Percentiles rank a stretch among this genome's conserved stretches.
Conservation (phyloP, 2,113 vertebrate genomes). For the Archilochus colubris region DNA sequence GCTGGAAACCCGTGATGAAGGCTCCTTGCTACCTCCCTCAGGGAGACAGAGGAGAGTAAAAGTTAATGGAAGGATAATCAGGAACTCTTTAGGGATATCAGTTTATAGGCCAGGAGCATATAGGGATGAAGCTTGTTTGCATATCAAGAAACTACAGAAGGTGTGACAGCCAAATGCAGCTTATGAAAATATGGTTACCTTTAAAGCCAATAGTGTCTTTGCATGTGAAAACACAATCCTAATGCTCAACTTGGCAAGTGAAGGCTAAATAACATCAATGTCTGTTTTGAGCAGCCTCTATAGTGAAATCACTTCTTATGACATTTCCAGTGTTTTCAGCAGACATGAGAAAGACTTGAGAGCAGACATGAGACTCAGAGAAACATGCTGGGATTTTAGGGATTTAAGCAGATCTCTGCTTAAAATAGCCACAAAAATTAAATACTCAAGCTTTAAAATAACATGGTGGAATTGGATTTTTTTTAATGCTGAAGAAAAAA, state of each 20-base stretch:
- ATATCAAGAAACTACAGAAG: slow-evolving; percentile 58
- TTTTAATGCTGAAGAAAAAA: background rate
- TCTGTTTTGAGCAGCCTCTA: slow-evolving; percentile 26
- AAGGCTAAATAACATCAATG: slow-evolving; percentile 44
- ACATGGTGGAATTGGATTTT: background rate
- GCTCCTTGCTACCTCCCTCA: background rate
- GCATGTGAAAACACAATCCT: slow-evolving; percentile 28
- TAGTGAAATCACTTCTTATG: background rate
- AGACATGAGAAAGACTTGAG: background rate
- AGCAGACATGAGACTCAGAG: background rate
- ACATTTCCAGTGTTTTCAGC: background rate
- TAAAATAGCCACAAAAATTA: background rate
- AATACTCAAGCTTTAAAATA: background rate
- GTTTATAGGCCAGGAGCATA: slow-evolving; percentile 41
- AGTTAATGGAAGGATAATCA: slow-evolving; percentile 64
- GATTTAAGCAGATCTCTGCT: background rate
- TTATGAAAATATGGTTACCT: slow-evolving; percentile 54
- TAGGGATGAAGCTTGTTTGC: slow-evolving; percentile 45
- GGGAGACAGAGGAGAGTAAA: background rate
- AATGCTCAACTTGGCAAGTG: slow-evolving; percentile 16
- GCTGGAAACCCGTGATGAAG: slow-evolving; percentile 26
- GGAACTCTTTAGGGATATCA: slow-evolving; percentile 47
- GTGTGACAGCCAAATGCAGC: slow-evolving; percentile 58
- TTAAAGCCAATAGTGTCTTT: slow-evolving; percentile 2
- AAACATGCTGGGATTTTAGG: background rate